Evolutionary conservation across 1,140 invertebrate genomes (phyloP).

Genomic region (Platyscapa corneri): DNA sequence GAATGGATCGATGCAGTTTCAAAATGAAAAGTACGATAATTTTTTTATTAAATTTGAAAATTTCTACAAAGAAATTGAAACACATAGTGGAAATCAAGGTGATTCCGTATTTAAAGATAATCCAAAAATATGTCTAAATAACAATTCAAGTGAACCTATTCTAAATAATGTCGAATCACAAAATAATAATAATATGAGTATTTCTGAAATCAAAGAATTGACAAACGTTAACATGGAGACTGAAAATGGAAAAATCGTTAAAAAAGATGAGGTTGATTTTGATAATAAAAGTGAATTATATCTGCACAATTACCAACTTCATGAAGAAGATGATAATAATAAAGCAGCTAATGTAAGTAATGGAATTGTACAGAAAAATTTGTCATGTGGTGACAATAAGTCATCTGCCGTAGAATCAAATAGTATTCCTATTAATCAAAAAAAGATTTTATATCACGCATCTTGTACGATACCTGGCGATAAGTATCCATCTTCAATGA

Average conservation of each 20-base stretch:
- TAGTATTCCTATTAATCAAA: neutral
- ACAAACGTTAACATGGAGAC: neutral
- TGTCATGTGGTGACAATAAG: neutral
- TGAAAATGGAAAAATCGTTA: neutral
- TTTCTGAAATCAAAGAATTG: neutral
- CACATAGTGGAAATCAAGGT: neutral
- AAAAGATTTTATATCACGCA: neutral
- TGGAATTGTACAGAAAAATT: neutral
- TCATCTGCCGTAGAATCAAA: neutral
- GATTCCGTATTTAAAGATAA: neutral
- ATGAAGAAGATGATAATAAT: neutral
- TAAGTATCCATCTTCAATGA: neutral
- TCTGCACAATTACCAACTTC: neutral
- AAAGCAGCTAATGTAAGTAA: neutral
- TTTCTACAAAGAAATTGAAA: no score
- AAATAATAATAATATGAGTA: neutral
- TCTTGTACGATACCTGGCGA: neutral
- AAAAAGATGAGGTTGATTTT: constrained; percentile 30
- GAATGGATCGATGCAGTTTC: neutral
- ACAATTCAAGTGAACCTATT: neutral
- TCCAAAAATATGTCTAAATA: neutral
- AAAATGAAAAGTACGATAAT: constrained; percentile 10
- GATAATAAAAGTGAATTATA: neutral
- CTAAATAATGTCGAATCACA: neutral
- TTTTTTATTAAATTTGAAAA: no score